Evolutionary conservation across 1,140 invertebrate species (phyloP), one percentile per base, ranked within the genome.

Genomic region (Kradibia gibbosae): DNA sequence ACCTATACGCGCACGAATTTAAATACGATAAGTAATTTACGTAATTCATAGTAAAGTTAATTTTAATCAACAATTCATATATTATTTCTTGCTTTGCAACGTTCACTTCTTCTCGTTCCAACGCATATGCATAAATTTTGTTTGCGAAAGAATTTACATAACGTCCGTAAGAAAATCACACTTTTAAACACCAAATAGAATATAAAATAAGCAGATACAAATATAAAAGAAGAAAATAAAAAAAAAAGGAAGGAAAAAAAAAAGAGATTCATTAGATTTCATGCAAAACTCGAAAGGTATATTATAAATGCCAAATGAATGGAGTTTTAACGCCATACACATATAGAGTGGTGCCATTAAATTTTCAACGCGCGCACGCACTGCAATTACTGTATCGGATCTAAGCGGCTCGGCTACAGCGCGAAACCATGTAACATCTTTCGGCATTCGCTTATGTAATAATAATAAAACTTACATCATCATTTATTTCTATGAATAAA

Each of bases 111-210:
- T 73, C 77, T 70, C 62, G 15, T 39, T 42, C 11, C 8, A 42
- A 4, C 13, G 36, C 39, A 22, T 50, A 28, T 50, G 39, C 53
- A 73, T 80, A 72, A 80, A 73, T 72, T 80, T 73, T 31, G 53
- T 73, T 80, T 80, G 55, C 70, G 78, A 73, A 80, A 80, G 67
- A 73, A 73, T 80, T 80, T 80, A 80, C 78, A 73, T 60, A 74
- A 80, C 57, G 74, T 80, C 78, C 78, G 78, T 28, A n/a, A 50
- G 72, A 80, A 80, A 80, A 80, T 80, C 36, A 53, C 65, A 73
- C 53, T 73, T 45, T 20, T 25, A 71, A 76, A 76, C 39, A 28
- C 34, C 36, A 34, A 73, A 73, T 73, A 73, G 25, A 72, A 80
- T 31, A 36, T 60, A 11, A 42, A 79, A 22, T 28, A 45, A 72